Evolutionary conservation across 2,888 invertebrate genomes (phyloP).

Genomic region (Phyto melanocephala): DNA sequence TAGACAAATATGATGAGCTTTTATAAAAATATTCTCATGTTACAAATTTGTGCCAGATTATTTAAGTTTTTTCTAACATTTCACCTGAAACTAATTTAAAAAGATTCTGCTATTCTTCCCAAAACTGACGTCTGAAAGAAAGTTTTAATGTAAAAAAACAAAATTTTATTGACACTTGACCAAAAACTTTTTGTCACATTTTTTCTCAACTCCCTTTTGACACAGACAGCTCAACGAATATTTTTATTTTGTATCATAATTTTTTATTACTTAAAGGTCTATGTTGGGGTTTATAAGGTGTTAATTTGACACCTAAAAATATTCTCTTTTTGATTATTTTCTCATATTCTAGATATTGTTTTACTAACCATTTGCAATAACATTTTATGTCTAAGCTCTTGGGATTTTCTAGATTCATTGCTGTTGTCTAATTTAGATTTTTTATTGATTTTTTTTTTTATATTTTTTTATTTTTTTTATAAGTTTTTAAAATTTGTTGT

Average conservation of each 20-base stretch:
- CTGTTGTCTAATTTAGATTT: neutral
- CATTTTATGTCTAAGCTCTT: neutral
- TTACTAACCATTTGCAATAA: neutral
- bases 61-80: too few species aligned
- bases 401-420: neutral
- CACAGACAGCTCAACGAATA: neutral
- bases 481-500: neutral
- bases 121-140: neutral
- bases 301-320: conserved; percentile 46
- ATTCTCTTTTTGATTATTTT: neutral
- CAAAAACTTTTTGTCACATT: conserved; percentile 32
- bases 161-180: conserved; percentile 46
- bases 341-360: neutral
- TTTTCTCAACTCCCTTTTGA: neutral
- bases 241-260: neutral
- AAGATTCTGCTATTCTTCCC: too few species aligned
- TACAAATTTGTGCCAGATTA: too few species aligned
- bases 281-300: conserved; percentile 41
- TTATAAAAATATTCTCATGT: too few species aligned
- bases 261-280: conserved; percentile 26
- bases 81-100: too few species aligned
- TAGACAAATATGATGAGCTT: too few species aligned
- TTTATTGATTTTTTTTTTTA: neutral
- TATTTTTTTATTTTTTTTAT: neutral
- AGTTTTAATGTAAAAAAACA: conserved; percentile 24